phyloP scores from a whole-genome alignment of 2,113 vertebrate genomes.

The Vidua chalybeata region DNA sequence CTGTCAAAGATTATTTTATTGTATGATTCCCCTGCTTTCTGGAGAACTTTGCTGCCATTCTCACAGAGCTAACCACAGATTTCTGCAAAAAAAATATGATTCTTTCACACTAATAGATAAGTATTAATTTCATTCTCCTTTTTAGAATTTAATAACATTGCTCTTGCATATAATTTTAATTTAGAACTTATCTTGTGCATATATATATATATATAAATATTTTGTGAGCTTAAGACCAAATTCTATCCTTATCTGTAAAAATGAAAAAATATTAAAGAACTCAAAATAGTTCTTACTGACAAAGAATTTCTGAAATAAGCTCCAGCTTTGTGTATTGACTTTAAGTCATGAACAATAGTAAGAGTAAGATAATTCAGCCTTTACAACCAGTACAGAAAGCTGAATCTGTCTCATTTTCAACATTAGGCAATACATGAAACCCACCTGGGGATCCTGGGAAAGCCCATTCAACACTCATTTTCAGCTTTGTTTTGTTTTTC shows the following conservation, averaged over 20 bases:
- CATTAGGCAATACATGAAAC: conserved; percentile 84
- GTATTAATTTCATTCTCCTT: conserved; percentile 9
- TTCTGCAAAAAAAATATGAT: background rate
- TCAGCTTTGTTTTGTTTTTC: conserved; percentile 73
- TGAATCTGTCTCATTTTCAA: conserved; percentile 76
- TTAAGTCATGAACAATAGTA: conserved; percentile 66
- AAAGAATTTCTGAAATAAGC: conserved; percentile 68
- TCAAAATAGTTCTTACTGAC: conserved; percentile 25
- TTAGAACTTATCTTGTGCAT: background rate
- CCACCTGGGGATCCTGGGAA: conserved; percentile 86
- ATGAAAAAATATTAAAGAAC: conserved; percentile 23
- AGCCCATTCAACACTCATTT: conserved; percentile 69
- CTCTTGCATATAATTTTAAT: conserved; percentile 11
- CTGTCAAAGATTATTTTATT: background rate
- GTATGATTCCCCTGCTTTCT: background rate
- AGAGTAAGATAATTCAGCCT: conserved; percentile 74
- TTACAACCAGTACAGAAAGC: conserved; percentile 67
- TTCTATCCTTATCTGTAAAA: background rate
- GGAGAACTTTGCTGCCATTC: background rate
- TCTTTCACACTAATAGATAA: background rate
- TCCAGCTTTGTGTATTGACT: conserved; percentile 71
- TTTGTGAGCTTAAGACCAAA: background rate
- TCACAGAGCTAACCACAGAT: background rate
- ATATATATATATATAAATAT: background rate
- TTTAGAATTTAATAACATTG: background rate